Evolutionary conservation across 2,888 invertebrate species (phyloP), one percentile per base, ranked within the genome.

Genomic region (Leptarthrus brevirostris): DNA sequence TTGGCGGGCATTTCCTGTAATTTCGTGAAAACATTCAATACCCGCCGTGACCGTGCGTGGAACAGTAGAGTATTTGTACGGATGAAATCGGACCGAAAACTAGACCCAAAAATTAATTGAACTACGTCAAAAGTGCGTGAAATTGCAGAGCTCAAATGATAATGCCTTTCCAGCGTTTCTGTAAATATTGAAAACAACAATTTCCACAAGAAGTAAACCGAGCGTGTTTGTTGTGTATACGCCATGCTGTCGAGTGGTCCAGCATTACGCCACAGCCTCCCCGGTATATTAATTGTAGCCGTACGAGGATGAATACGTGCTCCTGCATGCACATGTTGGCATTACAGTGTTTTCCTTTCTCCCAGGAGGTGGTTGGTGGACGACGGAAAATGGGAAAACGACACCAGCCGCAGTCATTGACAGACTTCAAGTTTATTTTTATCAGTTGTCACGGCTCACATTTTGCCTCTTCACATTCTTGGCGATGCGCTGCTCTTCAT

Each of bases 341-440:
- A 40, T 40, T 40, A 40, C n/a, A 40, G 3, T 6, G 30, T 40
- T 40, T 40, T 40, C 40, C 40, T 12, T 40, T 40, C 12, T 40
- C 3, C 8, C n/a, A 3, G n/a, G 40, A 40, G 40, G n/a, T n/a
- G n/a, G n/a, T n/a, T n/a, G n/a, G n/a, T n/a, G n/a, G n/a, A n/a
- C n/a, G n/a, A n/a, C n/a, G n/a, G n/a, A 40, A 40, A 40, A 40
- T 2, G n/a, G 36, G 18, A 36, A 58, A 36, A 20, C 16, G 18
- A 58, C 58, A 20, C 36, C 20, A 36, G 58, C 58, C 34, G 34
- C 58, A 58, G 58, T 58, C 49, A 20, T 36, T 58, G 36, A 58
- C 18, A 58, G 20, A 36, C 34, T 20, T 58, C 36, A 18, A 20
- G 58, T 58, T 36, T 58, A 58, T 58, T 58, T 58, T 58, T 58